Percentiles rank a stretch among this genome's conserved stretches.
These are phyloP conservation scores for Centropus bengalensis DNA, from an alignment of 2,113 vertebrate species.

Conservation along the genomic window DNA sequence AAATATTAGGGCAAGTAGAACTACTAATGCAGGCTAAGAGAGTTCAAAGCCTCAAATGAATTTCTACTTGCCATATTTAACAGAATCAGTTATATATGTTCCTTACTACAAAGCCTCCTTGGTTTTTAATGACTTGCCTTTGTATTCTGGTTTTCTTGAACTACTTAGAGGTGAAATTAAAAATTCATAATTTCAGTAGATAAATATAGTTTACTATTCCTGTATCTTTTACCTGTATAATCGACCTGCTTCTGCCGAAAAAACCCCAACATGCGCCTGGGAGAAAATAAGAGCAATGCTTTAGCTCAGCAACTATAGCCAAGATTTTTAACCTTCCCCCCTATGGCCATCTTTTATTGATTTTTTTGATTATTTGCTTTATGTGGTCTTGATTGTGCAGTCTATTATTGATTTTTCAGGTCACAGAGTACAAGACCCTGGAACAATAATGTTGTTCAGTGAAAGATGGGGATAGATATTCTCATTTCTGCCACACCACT, in stretches of 20 bases:
- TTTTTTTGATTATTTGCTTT: not conserved
- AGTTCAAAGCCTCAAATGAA: not conserved
- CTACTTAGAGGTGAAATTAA: not conserved
- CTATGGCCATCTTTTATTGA: not conserved
- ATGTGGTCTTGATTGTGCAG: not conserved
- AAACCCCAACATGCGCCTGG: not conserved
- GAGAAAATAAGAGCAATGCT: not conserved
- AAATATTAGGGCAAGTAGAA: not conserved
- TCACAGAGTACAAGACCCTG: not conserved
- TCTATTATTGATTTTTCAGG: not conserved
- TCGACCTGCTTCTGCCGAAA: not conserved
- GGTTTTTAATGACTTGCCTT: not conserved
- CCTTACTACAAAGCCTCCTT: not conserved
- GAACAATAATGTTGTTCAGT: not conserved
- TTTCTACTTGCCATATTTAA: not conserved
- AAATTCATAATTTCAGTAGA: not conserved
- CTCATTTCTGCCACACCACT: not conserved
- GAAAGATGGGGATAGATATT: not conserved
- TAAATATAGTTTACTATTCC: too few species aligned
- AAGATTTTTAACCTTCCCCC: not conserved
- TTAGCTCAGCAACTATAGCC: not conserved
- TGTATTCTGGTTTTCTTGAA: not conserved
- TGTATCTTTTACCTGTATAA: not conserved
- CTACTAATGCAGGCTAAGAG: not conserved
- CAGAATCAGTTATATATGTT: not conserved